phyloP scores from a whole-genome alignment of 2,113 vertebrate genomes.

The Anolis carolinensis region DNA sequence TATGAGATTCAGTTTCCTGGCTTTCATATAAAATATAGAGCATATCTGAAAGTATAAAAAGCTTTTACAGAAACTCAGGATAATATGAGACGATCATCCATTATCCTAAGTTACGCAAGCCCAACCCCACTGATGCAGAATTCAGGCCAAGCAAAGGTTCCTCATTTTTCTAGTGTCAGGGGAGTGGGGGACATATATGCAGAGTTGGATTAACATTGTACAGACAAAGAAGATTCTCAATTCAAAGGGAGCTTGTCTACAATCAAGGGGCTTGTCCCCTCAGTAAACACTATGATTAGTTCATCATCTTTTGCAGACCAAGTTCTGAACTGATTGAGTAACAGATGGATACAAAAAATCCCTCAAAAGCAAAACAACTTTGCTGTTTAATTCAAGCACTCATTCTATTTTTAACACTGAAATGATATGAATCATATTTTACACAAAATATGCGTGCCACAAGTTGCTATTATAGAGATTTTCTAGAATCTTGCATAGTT shows the following conservation, averaged over 20 bases:
- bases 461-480: neutral
- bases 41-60: neutral
- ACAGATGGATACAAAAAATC: neutral
- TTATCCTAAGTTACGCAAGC: neutral
- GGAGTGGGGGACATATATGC: neutral
- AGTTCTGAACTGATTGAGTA: neutral
- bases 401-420: neutral
- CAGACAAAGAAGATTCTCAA: neutral
- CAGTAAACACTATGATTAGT: neutral
- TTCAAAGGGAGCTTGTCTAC: neutral
- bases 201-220: neutral
- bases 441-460: neutral
- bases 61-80: neutral
- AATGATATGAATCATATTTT: neutral
- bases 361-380: neutral
- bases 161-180: neutral
- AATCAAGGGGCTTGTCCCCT: neutral
- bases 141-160: neutral
- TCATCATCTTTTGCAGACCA: neutral
- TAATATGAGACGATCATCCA: neutral
- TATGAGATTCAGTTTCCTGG: neutral
- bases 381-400: neutral
- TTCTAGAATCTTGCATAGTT: conserved; percentile 18
- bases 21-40: neutral
- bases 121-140: neutral